A percentile compares a stretch with the other conserved stretches of the same genome.
Conservation (phyloP, 1,140 invertebrate species). For the Solen grandis region DNA sequence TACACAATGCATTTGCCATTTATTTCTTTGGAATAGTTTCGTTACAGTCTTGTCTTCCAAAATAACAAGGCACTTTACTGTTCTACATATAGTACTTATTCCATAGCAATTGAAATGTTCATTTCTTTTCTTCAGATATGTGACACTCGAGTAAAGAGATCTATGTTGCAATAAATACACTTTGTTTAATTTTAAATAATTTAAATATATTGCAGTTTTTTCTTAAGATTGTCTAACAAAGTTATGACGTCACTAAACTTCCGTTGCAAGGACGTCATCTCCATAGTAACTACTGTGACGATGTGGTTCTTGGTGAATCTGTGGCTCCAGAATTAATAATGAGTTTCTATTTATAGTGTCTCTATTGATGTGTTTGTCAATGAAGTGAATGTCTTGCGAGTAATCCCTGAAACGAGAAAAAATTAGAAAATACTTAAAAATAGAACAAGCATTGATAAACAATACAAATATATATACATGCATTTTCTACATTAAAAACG, state of each 20-base stretch:
- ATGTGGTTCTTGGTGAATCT: slow-evolving; percentile 55
- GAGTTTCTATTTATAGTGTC: slow-evolving; percentile 64
- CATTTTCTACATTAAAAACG: too few species aligned
- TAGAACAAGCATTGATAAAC: too few species aligned
- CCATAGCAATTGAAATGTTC: too few species aligned
- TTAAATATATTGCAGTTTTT: slow-evolving; percentile 58
- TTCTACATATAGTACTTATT: too few species aligned
- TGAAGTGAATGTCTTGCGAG: slow-evolving; percentile 58
- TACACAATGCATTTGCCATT: slow-evolving; percentile 44
- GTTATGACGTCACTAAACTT: slow-evolving; percentile 63
- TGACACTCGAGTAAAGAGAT: slow-evolving; percentile 47
- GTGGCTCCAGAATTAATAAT: slow-evolving; percentile 56
- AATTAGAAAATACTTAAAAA: too few species aligned
- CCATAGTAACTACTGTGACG: slow-evolving; percentile 57
- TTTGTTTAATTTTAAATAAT: slow-evolving; percentile 51
- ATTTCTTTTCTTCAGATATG: too few species aligned
- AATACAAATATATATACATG: too few species aligned
- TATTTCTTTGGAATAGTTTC: slow-evolving; percentile 47
- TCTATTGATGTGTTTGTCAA: slow-evolving; percentile 62
- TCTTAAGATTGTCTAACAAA: slow-evolving; percentile 42
- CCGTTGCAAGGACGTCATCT: slow-evolving; percentile 71
- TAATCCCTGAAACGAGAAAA: slow-evolving; percentile 62
- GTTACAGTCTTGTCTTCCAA: not conserved
- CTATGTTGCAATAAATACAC: slow-evolving; percentile 51
- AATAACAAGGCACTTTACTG: not conserved